phyloP scores from a whole-genome alignment of 53 echinoderm and acorn worm genomes.

The Holothuria leucospilota region DNA sequence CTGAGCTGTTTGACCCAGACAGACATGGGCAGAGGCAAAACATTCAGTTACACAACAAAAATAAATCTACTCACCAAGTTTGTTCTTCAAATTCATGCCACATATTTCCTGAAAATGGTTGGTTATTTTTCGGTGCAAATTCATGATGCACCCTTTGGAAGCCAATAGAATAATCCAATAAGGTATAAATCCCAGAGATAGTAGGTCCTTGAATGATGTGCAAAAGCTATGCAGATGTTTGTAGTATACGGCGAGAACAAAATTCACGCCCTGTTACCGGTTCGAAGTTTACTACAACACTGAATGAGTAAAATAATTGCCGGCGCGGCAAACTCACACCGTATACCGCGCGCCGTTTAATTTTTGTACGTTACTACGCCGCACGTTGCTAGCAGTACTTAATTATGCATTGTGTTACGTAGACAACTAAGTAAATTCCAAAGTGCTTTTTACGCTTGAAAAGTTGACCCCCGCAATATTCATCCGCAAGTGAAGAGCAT shows the following conservation, averaged over 20 bases:
- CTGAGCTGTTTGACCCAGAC: too few relatives aligned
- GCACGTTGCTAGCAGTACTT: neutral
- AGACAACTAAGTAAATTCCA: constrained; percentile 16
- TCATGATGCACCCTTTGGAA: constrained; percentile 69
- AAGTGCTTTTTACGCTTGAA: constrained; percentile 6
- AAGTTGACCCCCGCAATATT: constrained; percentile 17
- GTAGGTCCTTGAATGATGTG: too few relatives aligned
- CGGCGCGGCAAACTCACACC: neutral
- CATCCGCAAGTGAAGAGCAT: neutral
- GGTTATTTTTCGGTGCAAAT: constrained; percentile 94
- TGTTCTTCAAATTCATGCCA: constrained; percentile 92
- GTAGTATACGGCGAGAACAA: too few relatives aligned
- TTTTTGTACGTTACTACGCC: constrained; percentile 40
- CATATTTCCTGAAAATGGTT: constrained; percentile 93
- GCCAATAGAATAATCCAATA: constrained; percentile 23
- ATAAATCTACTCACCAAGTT: constrained; percentile 75
- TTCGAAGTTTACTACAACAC: constrained; percentile 33
- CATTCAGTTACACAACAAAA: neutral
- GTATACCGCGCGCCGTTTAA: neutral
- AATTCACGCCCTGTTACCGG: constrained; percentile 31
- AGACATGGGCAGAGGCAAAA: too few relatives aligned
- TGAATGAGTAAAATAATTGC: constrained; percentile 38
- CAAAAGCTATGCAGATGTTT: too few relatives aligned
- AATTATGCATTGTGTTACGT: too few relatives aligned
- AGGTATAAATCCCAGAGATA: constrained; percentile 17